These are phyloP conservation scores for Lophura nycthemera DNA, from an alignment of 2,113 vertebrate species.

Conservation along the genomic window DNA sequence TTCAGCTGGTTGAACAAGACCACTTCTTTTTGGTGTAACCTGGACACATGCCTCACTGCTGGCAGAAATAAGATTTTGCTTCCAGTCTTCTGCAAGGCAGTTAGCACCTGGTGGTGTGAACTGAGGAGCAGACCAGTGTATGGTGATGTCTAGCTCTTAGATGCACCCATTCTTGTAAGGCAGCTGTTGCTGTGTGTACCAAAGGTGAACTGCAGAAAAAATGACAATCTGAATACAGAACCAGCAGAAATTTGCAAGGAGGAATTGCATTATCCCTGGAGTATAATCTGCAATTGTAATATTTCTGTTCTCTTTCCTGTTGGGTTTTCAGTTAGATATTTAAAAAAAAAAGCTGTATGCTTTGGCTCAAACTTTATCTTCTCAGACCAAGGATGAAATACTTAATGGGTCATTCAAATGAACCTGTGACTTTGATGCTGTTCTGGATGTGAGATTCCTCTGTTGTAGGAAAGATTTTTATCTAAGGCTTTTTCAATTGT, in stretches of 20 bases:
- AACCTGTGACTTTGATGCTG: neutral
- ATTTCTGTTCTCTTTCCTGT: neutral
- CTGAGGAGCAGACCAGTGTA: rapidly evolving
- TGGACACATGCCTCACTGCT: neutral
- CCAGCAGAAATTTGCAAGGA: neutral
- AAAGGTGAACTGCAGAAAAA: neutral
- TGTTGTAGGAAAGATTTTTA: neutral
- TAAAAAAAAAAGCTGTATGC: neutral
- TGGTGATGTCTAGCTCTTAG: neutral
- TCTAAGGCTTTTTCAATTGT: neutral
- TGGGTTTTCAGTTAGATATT: neutral
- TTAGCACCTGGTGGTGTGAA: rapidly evolving
- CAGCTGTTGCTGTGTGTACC: neutral
- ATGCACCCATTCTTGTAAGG: neutral
- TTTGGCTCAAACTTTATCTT: neutral
- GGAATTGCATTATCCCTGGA: neutral
- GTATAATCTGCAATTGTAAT: neutral
- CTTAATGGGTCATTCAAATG: neutral
- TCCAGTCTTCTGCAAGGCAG: neutral
- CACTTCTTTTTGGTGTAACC: neutral
- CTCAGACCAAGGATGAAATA: neutral
- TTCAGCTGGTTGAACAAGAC: neutral
- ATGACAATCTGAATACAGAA: neutral
- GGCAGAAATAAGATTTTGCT: neutral
- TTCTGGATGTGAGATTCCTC: neutral